Evolutionary conservation across 2,888 invertebrate species (phyloP), one percentile per base, ranked within the genome.

Genomic region (Andrena chrysosceles): DNA sequence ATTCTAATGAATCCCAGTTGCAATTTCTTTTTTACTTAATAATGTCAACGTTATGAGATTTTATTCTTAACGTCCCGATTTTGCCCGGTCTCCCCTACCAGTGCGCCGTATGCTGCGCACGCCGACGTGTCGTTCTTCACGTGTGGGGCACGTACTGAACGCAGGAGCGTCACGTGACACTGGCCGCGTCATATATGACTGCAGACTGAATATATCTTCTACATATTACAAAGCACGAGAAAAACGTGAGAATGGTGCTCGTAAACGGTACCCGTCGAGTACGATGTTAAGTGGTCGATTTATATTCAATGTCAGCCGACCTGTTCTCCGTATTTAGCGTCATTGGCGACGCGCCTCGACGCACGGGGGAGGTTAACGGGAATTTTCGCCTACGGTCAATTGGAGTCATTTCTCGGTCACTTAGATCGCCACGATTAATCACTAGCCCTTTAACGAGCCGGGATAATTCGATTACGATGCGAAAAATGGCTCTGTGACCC

Each of bases 301-400:
- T 81, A 56, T 68, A 85, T 88, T 88, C 83, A 88, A 88, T 88
- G 88, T 81, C 88, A 82, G 33, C 59, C 70, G 76, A 77, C 64
- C 66, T 69, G 67, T 82, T 83, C 78, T 81, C 70, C 80, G 60
- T 69, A 76, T 76, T 85, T 75, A 79, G 76, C 71, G 66, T 54
- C 73, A 68, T 85, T 64, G 73, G 80, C 73, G 64, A 16, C 8
- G 56, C 42, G 54, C 48, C 23, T 56, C 23, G 56, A 0, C 23
- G 56, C 23, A 67, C 81, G 88, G 81, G 79, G 88, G 87, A 62
- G 66, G 68, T 68, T 60, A 75, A 77, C 71, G 75, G 62, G 81
- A 77, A 76, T 87, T 64, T 77, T 84, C 87, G 85, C 88, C 88
- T 83, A 88, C 88, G 73, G 64, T 67, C 79, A 77, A 84, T 88